Conservation (phyloP, 2,797 vertebrate genomes). For the Hemibagrus guttatus region DNA sequence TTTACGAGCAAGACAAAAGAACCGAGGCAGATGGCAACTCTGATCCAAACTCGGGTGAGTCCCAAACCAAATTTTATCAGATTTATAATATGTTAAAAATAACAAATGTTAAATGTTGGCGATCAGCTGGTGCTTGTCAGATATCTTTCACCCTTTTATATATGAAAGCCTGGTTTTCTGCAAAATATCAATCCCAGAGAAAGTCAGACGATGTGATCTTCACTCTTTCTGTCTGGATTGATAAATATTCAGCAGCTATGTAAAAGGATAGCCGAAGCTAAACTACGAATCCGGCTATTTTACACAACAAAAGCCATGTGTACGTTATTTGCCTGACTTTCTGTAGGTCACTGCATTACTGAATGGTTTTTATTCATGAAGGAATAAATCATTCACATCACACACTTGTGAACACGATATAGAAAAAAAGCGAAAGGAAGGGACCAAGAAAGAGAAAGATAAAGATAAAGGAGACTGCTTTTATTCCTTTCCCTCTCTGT, state of each 20-base stretch:
- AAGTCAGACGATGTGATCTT: slow-evolving; percentile 27
- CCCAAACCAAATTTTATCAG: background rate
- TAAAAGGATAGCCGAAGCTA: slow-evolving; percentile 29
- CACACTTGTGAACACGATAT: slow-evolving; percentile 50
- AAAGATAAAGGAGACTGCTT: background rate
- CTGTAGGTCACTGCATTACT: slow-evolving; percentile 34
- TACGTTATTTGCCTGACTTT: slow-evolving; percentile 32
- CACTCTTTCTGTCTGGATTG: background rate
- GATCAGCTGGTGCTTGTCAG: background rate
- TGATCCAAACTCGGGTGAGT: slow-evolving; percentile 98
- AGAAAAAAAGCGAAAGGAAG: background rate
- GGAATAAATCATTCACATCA: slow-evolving; percentile 48
- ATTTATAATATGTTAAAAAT: background rate
- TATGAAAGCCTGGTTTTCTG: background rate
- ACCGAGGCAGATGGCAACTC: slow-evolving; percentile 99
- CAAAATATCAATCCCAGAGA: slow-evolving; percentile 23
- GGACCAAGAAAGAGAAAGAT: background rate
- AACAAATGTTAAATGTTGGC: background rate
- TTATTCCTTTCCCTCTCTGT: background rate
- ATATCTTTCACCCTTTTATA: background rate
- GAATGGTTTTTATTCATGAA: slow-evolving; percentile 48
- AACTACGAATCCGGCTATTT: slow-evolving; percentile 23
- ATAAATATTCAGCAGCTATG: slow-evolving; percentile 38
- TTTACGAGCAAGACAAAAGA: slow-evolving; percentile 99
- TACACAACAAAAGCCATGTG: slow-evolving; percentile 28